Conservation (phyloP, 2,888 invertebrate species). For the Anoncus sp. region DNA sequence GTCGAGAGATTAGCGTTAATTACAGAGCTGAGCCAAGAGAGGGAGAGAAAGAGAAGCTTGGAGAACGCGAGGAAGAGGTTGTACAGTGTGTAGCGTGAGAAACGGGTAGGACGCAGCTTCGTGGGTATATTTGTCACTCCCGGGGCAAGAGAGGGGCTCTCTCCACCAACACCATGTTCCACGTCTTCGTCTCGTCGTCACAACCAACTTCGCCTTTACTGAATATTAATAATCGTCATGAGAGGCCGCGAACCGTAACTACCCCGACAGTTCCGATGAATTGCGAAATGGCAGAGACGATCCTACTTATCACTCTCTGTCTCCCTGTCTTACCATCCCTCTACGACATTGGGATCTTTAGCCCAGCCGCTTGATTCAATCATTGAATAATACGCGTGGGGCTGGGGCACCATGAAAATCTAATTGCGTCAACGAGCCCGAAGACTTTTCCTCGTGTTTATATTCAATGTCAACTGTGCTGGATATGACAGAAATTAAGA, state of each 20-base stretch:
- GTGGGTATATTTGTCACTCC: conserved; percentile 80
- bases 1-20: conserved; percentile 82
- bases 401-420: conserved; percentile 58
- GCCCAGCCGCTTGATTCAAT: conserved; percentile 78
- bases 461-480: not conserved
- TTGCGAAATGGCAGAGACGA: conserved; percentile 33
- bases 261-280: conserved; percentile 36
- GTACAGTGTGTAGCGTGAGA: conserved; percentile 5
- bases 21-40: conserved; percentile 75
- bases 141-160: no score
- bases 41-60: conserved; percentile 65
- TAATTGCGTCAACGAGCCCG: conserved; percentile 47
- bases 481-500: no score
- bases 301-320: conserved; percentile 35
- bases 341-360: conserved; percentile 32
- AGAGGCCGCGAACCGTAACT: conserved; percentile 4
- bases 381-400: no score
- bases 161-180: conserved; percentile 9
- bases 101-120: conserved; percentile 38
- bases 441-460: not conserved
- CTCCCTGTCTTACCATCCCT: conserved; percentile 35
- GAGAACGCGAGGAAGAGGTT: conserved; percentile 46
- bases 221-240: conserved; percentile 81
- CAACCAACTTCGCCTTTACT: conserved; percentile 72
- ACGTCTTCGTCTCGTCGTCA: conserved; percentile 22